These are phyloP conservation scores for Abrostola tripartita DNA, from an alignment of 2,888 invertebrate genomes.

Conservation along the genomic window DNA sequence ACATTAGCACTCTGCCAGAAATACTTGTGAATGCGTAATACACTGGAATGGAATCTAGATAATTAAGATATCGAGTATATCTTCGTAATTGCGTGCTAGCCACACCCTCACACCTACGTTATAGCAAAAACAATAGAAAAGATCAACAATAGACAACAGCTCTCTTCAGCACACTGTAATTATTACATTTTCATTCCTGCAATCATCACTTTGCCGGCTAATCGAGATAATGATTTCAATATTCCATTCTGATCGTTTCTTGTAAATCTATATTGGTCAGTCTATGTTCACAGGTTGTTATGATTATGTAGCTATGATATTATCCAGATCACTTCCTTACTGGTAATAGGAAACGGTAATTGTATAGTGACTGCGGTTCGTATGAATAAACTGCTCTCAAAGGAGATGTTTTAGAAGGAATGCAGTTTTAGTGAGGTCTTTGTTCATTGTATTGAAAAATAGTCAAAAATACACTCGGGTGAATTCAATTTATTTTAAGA, in stretches of 20 bases:
- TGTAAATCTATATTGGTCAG: slow-evolving; percentile 4
- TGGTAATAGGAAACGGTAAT: slow-evolving; percentile 4
- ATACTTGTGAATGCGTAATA: too few species aligned
- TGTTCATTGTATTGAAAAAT: too few species aligned
- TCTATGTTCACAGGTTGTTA: slow-evolving; percentile 10
- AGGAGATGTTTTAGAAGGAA: neutral
- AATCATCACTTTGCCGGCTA: slow-evolving; percentile 4
- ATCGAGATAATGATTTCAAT: slow-evolving; percentile 1
- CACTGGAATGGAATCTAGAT: too few species aligned
- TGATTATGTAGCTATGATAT: slow-evolving; percentile 21
- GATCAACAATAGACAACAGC: neutral
- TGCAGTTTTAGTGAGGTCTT: too few species aligned
- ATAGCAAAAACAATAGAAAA: neutral
- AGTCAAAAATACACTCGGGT: too few species aligned
- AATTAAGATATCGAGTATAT: too few species aligned
- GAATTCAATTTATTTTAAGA: too few species aligned
- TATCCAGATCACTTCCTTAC: slow-evolving; percentile 30
- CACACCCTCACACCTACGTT: too few species aligned
- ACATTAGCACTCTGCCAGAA: too few species aligned
- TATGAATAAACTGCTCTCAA: neutral
- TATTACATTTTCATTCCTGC: neutral
- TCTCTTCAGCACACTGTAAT: neutral
- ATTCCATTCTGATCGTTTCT: neutral
- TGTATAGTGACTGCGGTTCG: neutral
- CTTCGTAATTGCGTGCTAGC: too few species aligned